phyloP scores from a whole-genome alignment of 2,888 invertebrate genomes.

The Neoitamus cyanurus region DNA sequence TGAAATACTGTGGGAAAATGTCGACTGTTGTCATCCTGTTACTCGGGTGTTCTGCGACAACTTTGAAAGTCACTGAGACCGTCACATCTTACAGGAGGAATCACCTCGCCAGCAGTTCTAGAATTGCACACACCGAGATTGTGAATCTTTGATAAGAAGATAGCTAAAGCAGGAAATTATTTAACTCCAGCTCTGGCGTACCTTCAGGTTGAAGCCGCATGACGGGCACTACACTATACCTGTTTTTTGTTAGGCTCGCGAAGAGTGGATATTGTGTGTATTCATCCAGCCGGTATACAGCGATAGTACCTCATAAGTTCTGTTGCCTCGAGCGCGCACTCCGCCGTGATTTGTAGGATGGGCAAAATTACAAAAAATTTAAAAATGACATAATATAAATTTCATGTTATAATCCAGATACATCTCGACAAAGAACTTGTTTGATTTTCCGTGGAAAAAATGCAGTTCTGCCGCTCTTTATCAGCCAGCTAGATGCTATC shows the following conservation, averaged over 20 bases:
- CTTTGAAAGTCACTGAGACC: conserved; percentile 19
- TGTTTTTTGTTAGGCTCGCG: neutral
- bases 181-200: neutral
- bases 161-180: conserved; percentile 15
- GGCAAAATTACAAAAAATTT: conserved; percentile 13
- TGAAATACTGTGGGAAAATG: conserved; percentile 26
- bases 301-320: neutral
- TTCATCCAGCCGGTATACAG: neutral
- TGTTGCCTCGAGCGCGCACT: neutral
- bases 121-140: neutral
- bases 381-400: conserved; percentile 34
- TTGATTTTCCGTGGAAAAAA: conserved; percentile 26
- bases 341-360: conserved; percentile 1
- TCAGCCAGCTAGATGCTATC: conserved; percentile 9
- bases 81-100: conserved; percentile 8
- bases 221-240: conserved; percentile 7
- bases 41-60: conserved; percentile 12
- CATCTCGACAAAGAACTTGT: conserved; percentile 22
- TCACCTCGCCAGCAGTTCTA: neutral
- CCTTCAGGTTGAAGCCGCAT: neutral
- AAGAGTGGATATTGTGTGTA: neutral
- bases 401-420: conserved; percentile 32
- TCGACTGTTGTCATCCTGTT: neutral
- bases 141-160: conserved; percentile 22
- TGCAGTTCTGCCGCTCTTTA: neutral